Evolutionary conservation across 2,113 vertebrate species (phyloP).

Genomic region (Taxidea taxus): DNA sequence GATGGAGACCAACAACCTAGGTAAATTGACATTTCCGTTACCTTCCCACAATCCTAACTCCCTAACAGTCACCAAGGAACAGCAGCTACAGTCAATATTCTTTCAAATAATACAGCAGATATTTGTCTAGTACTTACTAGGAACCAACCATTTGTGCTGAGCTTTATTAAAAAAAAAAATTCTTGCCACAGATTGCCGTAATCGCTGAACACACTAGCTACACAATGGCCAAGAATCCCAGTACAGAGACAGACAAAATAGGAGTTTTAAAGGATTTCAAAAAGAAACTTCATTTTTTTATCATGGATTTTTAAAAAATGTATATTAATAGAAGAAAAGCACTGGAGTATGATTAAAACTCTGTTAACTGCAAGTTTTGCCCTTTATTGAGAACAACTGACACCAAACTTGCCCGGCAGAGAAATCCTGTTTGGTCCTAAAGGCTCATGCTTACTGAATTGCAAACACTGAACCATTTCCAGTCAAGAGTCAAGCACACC

Average conservation of each 20-base stretch:
- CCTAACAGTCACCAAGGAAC: background rate
- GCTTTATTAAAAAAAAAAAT: background rate
- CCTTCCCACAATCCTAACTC: background rate
- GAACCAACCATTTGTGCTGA: background rate
- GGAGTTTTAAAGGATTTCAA: background rate
- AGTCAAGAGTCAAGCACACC: background rate
- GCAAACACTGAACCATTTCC: conserved; percentile 2
- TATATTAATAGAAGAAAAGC: background rate
- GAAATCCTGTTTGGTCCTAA: background rate
- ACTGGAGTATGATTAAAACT: background rate
- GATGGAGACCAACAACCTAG: background rate
- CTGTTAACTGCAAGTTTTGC: background rate
- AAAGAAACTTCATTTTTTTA: background rate
- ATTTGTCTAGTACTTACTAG: background rate
- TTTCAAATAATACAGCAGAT: background rate
- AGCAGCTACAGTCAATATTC: background rate
- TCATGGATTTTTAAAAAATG: background rate
- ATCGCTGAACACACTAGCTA: background rate
- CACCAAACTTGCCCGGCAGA: background rate
- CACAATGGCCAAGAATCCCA: background rate
- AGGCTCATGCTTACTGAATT: background rate
- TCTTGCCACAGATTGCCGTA: background rate
- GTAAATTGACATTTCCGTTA: background rate
- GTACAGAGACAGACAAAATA: background rate
- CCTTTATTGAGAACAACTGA: background rate